A percentile compares a stretch with the other conserved stretches of the same genome.
Conservation (phyloP, 2,113 vertebrate genomes). For the Poecile atricapillus region DNA sequence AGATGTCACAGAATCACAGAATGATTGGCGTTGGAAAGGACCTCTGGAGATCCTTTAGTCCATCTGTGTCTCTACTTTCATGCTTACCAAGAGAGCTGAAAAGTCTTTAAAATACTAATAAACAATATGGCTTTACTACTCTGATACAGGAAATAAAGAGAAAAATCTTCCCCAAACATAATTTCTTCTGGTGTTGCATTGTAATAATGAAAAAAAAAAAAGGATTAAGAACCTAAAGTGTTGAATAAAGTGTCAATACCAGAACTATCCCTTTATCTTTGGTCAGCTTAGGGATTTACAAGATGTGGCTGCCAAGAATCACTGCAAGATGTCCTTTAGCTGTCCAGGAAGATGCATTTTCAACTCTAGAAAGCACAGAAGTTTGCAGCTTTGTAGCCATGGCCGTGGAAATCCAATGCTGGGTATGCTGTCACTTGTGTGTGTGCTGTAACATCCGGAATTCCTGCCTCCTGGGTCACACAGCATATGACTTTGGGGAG, state of each 20-base stretch:
- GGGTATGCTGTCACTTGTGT: background rate
- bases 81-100: background rate
- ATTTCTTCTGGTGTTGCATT: background rate
- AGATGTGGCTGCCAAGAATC: background rate
- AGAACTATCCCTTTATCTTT: background rate
- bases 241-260: background rate
- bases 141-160: background rate
- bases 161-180: background rate
- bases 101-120: slow-evolving; percentile 15
- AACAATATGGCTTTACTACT: background rate
- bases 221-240: background rate
- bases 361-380: background rate
- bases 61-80: background rate
- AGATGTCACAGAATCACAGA: background rate
- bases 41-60: background rate
- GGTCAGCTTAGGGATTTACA: background rate
- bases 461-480: background rate
- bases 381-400: background rate
- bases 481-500: slow-evolving; percentile 14
- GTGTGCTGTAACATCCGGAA: background rate
- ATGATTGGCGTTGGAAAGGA: background rate
- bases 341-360: background rate
- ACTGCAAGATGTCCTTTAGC: background rate
- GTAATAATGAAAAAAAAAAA: background rate
- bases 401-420: background rate